Conservation (phyloP, 1,140 invertebrate genomes). For the Heliconius himera region DNA sequence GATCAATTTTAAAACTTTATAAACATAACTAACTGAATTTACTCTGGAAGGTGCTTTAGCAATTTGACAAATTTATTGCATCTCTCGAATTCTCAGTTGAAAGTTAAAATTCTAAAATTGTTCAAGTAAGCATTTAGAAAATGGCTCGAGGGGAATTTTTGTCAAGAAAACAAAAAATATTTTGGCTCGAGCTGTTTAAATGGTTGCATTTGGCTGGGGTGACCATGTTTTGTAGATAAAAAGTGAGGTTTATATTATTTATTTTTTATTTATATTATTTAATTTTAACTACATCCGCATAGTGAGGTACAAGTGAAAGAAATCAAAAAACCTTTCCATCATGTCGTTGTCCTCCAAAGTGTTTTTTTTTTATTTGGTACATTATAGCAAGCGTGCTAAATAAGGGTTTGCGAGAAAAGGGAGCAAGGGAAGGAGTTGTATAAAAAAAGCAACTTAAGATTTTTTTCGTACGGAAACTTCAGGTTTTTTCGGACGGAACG, state of each 20-base stretch:
- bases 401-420: not conserved
- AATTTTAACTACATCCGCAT: no score
- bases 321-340: no score
- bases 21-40: not conserved
- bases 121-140: conserved; percentile 33
- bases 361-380: not conserved
- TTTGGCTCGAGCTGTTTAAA: conserved; percentile 34
- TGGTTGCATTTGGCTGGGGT: conserved; percentile 29
- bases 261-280: no score
- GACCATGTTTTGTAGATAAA: not conserved
- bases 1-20: not conserved
- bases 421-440: not conserved
- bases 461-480: no score
- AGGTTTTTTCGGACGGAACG: no score
- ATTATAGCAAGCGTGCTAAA: not conserved
- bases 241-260: not conserved
- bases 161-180: conserved; percentile 35
- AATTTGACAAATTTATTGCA: conserved; percentile 28
- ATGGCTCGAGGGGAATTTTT: conserved; percentile 33
- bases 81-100: conserved; percentile 9
- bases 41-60: not conserved
- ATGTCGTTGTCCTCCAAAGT: not conserved
- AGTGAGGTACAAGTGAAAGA: no score
- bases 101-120: conserved; percentile 25
- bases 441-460: not conserved